These are phyloP conservation scores for Rostratula benghalensis DNA, from an alignment of 2,113 vertebrate genomes.

Conservation along the genomic window DNA sequence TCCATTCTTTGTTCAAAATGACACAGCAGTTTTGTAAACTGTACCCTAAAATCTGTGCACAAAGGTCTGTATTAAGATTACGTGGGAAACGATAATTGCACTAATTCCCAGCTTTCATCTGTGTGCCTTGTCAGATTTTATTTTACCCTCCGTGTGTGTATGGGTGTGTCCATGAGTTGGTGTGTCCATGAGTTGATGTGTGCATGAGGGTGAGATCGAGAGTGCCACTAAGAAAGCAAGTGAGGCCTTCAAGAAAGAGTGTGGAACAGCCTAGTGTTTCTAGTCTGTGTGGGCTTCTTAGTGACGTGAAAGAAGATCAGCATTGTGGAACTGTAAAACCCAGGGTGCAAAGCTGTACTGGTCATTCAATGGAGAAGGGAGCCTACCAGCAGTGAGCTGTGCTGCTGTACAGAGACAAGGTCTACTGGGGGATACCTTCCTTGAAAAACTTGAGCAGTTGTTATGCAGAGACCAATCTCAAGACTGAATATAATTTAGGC, in stretches of 20 bases:
- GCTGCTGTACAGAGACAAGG: neutral
- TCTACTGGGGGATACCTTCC: too few species aligned
- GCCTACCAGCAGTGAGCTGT: neutral
- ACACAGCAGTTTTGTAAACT: neutral
- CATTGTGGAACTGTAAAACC: neutral
- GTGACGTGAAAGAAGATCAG: neutral
- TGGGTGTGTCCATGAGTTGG: too few species aligned
- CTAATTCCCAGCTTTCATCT: slow-evolving; percentile 40
- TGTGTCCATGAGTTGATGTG: too few species aligned
- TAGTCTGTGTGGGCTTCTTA: neutral
- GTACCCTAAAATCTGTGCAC: neutral
- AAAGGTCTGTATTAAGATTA: neutral
- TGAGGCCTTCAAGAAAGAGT: neutral
- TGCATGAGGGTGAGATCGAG: neutral
- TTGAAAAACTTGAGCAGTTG: neutral
- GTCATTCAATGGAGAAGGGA: neutral
- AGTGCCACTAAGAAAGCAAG: neutral
- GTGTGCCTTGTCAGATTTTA: slow-evolving; percentile 27
- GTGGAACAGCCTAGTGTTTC: neutral
- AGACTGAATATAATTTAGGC: accelerated
- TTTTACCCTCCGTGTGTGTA: neutral
- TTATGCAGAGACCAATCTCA: neutral
- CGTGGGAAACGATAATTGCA: neutral
- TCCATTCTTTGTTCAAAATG: neutral
- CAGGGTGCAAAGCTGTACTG: neutral